Percentiles rank a stretch among this genome's conserved stretches.
Conservation (phyloP, 2,113 vertebrate genomes). For the Alectura lathami region DNA sequence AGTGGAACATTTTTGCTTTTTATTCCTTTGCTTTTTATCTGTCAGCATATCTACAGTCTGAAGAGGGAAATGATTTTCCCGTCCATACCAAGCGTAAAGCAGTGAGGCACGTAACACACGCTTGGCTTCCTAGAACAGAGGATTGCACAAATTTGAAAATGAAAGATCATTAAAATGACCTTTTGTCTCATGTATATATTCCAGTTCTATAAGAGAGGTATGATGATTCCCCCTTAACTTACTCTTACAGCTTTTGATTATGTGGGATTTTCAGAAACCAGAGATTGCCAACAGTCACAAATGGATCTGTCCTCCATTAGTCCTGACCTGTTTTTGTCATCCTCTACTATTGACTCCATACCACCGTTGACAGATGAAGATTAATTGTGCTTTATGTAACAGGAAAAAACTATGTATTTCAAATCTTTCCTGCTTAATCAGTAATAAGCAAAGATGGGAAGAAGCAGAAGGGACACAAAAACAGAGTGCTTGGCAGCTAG, state of each 20-base stretch:
- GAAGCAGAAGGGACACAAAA: neutral
- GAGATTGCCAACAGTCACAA: neutral
- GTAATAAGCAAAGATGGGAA: neutral
- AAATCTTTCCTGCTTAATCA: neutral
- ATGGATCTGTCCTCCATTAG: neutral
- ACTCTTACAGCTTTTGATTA: neutral
- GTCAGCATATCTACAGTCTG: neutral
- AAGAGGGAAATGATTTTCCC: neutral
- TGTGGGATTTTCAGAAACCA: neutral
- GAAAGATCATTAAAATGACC: neutral
- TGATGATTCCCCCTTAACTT: neutral
- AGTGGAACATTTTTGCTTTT: neutral
- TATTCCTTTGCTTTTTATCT: neutral
- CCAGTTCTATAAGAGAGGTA: neutral
- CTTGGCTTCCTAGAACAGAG: neutral
- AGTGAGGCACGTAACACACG: neutral
- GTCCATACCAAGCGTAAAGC: neutral
- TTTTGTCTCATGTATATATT: neutral
- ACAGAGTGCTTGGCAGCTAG: neutral
- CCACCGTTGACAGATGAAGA: neutral
- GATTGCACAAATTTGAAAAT: neutral
- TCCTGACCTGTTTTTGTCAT: neutral
- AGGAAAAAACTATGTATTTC: neutral
- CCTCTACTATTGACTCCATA: neutral
- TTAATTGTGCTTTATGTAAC: neutral